Evolutionary conservation across 2,113 vertebrate genomes (phyloP), one percentile per base, ranked within the genome.

Genomic region (Actenoides lindsayi): DNA sequence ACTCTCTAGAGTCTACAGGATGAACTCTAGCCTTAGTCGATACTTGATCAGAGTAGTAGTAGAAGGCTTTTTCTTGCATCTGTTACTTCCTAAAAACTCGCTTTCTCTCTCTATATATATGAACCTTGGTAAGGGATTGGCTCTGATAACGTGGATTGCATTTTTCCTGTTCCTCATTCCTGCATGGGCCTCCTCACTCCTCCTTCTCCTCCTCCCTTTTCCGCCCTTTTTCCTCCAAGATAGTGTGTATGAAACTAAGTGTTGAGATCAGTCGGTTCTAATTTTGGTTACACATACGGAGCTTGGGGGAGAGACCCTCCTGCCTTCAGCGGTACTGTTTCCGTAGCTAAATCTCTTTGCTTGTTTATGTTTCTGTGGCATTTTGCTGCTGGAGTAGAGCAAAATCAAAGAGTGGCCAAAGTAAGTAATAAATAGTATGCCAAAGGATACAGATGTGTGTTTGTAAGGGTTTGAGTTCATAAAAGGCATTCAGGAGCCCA

Each of bases 141-240:
- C 42, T 82, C 56, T 82, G 93, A 79, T 96, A 71, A 92, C 68
- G 44, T 70, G 48, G 56, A 81, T 84, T 91, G 65, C 81, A 73
- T 85, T 96, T 94, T 96, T 96, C 94, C 93, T 97, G 94, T 97
- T 96, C 96, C 96, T 97, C 90, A 91, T 94, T 95, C 94, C 86
- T 95, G 35, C 50, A 9, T 15, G 31, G 90, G 62, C 93, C 90
- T 93, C 83, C 33, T 20, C 28, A 7, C 79, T 69, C 23, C 63
- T 90, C 46, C 41, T 41, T 13, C 41, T 41, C 41, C 93, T 83
- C 62, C 80, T 96, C 57, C 89, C 77, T 84, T 64, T 91, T 75
- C 83, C 93, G 93, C 83, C 65, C 73, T 68, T 79, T 57, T 37
- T 86, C 27, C 17, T 20, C 80, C 1, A 11, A 50, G 35, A 31